Evolutionary conservation across 2,888 invertebrate species (phyloP).

Genomic region (Phyto melanocephala): DNA sequence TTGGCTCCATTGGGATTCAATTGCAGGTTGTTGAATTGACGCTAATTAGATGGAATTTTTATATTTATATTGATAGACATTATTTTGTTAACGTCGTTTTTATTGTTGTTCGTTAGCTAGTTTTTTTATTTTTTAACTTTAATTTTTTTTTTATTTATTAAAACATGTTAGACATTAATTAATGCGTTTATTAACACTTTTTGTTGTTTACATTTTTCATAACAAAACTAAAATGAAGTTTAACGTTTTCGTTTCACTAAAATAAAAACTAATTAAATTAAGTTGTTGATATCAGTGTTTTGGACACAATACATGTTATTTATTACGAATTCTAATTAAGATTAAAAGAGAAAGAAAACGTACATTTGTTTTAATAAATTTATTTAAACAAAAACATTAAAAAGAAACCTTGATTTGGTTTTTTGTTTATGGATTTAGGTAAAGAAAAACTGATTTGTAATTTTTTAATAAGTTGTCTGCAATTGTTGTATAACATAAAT

Average conservation of each 20-base stretch:
- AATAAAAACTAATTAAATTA: slow-evolving; percentile 49
- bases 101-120: neutral
- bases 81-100: slow-evolving; percentile 1
- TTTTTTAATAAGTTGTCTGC: slow-evolving; percentile 14
- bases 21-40: slow-evolving; percentile 60
- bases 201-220: neutral
- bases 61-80: slow-evolving; percentile 34
- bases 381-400: neutral
- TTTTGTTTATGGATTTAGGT: neutral
- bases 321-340: slow-evolving; percentile 44
- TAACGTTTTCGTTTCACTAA: neutral
- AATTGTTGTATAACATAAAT: neutral
- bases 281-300: slow-evolving; percentile 47
- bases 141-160: neutral
- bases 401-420: slow-evolving; percentile 17
- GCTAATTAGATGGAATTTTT: slow-evolving; percentile 58
- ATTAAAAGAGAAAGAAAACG: neutral
- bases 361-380: neutral
- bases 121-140: slow-evolving; percentile 25
- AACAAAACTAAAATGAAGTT: neutral
- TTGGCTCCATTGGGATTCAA: slow-evolving; percentile 51
- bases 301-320: slow-evolving; percentile 40
- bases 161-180: slow-evolving; percentile 42
- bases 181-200: slow-evolving; percentile 55
- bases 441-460: neutral